Conservation (phyloP, 2,888 invertebrate genomes). For the Odontocerum albicorne region DNA sequence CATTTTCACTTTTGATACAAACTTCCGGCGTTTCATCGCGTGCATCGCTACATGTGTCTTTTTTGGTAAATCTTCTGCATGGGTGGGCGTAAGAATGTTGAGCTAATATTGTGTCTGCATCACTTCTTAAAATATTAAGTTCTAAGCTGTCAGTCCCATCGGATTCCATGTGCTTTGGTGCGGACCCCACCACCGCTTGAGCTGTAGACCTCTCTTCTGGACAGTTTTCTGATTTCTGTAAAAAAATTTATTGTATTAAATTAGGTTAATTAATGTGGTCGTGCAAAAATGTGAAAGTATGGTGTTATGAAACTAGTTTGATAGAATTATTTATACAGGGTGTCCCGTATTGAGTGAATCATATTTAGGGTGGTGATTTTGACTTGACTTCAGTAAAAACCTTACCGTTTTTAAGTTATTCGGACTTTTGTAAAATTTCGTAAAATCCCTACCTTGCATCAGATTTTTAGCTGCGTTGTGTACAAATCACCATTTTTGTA, state of each 20-base stretch:
- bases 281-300: too few species aligned
- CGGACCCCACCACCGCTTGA: slow-evolving; percentile 83
- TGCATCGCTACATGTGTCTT: slow-evolving; percentile 24
- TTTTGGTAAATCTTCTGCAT: slow-evolving; percentile 41
- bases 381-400: too few species aligned
- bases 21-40: slow-evolving; percentile 43
- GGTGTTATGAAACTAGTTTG: neutral
- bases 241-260: slow-evolving; percentile 1
- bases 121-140: slow-evolving; percentile 43
- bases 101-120: slow-evolving; percentile 53
- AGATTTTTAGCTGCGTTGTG: too few species aligned
- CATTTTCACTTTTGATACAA: slow-evolving; percentile 33
- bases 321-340: too few species aligned
- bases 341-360: too few species aligned
- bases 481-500: too few species aligned
- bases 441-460: too few species aligned
- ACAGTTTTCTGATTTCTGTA: slow-evolving; percentile 48
- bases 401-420: too few species aligned
- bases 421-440: too few species aligned
- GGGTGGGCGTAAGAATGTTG: slow-evolving; percentile 59
- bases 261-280: too few species aligned
- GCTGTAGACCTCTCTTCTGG: slow-evolving; percentile 49
- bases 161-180: slow-evolving; percentile 86
- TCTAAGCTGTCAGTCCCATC: slow-evolving; percentile 61
- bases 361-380: too few species aligned